Conservation (phyloP, 30 jellyfish, hydroid and myxozoan species). For the Cassiopea andromeda region DNA sequence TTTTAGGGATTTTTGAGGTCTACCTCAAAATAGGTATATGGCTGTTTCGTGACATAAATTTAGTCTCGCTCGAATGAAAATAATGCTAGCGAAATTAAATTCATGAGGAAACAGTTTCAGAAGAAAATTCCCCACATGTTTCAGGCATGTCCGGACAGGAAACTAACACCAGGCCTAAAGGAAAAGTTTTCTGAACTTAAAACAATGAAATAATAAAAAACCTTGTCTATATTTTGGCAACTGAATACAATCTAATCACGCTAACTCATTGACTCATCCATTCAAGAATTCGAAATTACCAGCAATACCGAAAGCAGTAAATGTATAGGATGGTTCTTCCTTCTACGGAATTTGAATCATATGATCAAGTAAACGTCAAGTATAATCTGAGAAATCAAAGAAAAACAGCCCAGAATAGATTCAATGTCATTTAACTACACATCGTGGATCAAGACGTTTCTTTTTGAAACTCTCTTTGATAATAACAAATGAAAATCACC, state of each 20-base stretch:
- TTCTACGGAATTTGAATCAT: no score
- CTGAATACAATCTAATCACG: background rate
- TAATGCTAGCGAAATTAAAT: background rate
- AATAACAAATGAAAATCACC: background rate
- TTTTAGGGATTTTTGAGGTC: no score
- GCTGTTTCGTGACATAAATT: background rate
- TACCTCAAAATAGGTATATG: no score
- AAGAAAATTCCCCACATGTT: background rate
- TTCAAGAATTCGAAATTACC: no score
- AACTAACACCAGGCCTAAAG: background rate
- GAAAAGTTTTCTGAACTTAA: background rate
- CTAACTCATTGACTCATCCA: no score
- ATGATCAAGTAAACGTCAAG: no score
- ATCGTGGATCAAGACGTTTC: background rate
- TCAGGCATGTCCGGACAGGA: constrained; percentile 28
- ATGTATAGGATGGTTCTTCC: no score
- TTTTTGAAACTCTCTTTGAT: background rate
- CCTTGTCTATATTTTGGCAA: background rate
- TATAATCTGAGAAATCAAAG: background rate
- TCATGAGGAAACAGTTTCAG: background rate
- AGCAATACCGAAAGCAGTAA: no score
- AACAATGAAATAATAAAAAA: no score
- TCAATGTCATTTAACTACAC: background rate
- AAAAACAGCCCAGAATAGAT: background rate
- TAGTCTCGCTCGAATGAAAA: background rate